Evolutionary conservation across 2,888 invertebrate genomes (phyloP), one percentile per base, ranked within the genome.

Genomic region (Nemapogon koenigi): DNA sequence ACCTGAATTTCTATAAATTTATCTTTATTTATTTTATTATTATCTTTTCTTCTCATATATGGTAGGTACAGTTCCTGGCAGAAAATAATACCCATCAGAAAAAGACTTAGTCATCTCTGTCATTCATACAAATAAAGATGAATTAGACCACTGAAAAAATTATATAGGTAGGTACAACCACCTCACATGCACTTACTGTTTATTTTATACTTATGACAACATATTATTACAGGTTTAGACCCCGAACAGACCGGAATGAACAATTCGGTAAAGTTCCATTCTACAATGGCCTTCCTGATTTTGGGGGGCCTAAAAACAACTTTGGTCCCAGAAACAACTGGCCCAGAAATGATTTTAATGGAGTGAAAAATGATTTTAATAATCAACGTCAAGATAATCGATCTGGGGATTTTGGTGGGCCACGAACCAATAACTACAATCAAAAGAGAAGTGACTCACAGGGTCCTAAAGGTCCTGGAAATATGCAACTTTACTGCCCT

Each of bases 211-310:
- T 36, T 29, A 30, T 35, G 31, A 10, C n/a, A 17, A 11, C 13
- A n/a, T 28, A 22, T 22, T 22, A 22, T 22, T 28, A 10, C 33
- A 81, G 78, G 78, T 84, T 76, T 68, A 82, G 84, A 61, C 81
- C 83, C 57, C 76, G 84, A 61, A 75, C 82, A 62, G 84, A 85
- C 65, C 83, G 84, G 61, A 81, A 81, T 71, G 84, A 84, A 80
- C 83, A 83, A 81, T 81, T 78, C 64, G 81, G 80, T 61, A 83
- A 84, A 68, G 71, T 83, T 46, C 75, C 69, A 42, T 73, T 61
- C 49, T 67, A 66, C 44, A 73, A 71, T 62, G 68, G 69, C 40
- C 48, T 68, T 43, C 65, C 53, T 49, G 78, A 79, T 43, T 80
- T 79, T 56, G 80, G 79, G 32, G 80, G 80, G 11, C 80, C 79